Base-by-base conservation (phyloP, 2,888 invertebrate genomes). In the Hirtodrosophila histrioides region DNA sequence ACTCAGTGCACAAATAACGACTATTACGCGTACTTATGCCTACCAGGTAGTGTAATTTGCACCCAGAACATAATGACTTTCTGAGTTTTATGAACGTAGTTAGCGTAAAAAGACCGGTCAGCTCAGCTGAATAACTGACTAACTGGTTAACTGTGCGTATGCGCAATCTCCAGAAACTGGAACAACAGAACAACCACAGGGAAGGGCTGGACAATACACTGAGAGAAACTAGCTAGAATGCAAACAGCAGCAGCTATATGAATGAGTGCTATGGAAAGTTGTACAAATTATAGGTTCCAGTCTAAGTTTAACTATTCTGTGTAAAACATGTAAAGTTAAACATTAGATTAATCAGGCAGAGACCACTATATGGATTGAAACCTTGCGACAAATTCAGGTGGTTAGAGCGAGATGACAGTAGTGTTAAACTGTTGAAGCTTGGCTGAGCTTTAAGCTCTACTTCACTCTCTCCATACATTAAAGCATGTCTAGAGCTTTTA, bases 81-180 rank as follows among this genome's bases (percentile, higher is more conserved):
- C 4, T 40, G n/a, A n/a, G 23, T 7, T 31, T 50, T 3, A 23
- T 11, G 41, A 3, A 9, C 8, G 7, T 31, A 31, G 31, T 31
- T 31, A 31, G 31, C 9, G 9, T 31, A 8, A 9, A 31, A 31
- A 31, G 8, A 9, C 31, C 7, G 7, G 9, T 8, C 7, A 31
- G 7, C 7, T 31, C 7, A 7, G 48, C 27, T 27, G 6, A 27
- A 39, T 50, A 44, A 46, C 43, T 48, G 17, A 10, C 31, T 11
- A 56, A 9, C 44, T 51, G 72, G 60, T 33, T 57, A 77, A 74
- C 77, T 76, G 73, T 73, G 77, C 73, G 73, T 72, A 74, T 74
- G 77, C 51, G 73, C 48, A 72, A 74, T 72, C 50, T 31, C 10
- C 10, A 17, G 8, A 58, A 72, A 75, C 36, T 64, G 48, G 51